phyloP scores from a whole-genome alignment of 1,140 invertebrate species.

The Glomeris maerens region DNA sequence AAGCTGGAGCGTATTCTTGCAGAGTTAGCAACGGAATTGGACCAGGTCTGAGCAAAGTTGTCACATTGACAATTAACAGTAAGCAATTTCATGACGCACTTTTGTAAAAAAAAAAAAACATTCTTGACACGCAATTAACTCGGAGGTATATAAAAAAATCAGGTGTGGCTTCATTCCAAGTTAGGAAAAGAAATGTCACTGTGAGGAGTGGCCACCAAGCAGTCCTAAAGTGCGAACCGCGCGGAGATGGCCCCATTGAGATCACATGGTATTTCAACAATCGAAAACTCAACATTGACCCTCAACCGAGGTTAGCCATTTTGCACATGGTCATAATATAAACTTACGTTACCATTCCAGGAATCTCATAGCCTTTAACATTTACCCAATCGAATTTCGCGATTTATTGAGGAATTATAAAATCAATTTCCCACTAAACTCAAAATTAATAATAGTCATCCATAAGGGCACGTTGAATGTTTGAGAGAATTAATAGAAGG shows the following conservation, averaged over 20 bases:
- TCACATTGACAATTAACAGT: conserved; percentile 31
- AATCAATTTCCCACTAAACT: too few species aligned
- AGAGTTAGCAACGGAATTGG: conserved; percentile 34
- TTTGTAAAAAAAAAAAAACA: background rate
- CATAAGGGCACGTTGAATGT: too few species aligned
- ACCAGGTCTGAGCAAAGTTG: conserved; percentile 32
- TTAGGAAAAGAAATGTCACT: conserved; percentile 17
- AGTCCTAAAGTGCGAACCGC: conserved; percentile 31
- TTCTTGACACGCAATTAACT: background rate
- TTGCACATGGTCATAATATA: background rate
- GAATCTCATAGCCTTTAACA: background rate
- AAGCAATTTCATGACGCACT: too few species aligned
- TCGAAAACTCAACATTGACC: conserved; percentile 2
- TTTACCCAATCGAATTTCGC: background rate
- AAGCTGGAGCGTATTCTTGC: conserved; percentile 34
- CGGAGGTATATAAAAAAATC: background rate
- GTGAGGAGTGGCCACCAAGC: conserved; percentile 28
- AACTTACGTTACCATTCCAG: background rate
- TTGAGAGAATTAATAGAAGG: too few species aligned
- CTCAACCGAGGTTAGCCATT: conserved; percentile 1
- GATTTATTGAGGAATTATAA: background rate
- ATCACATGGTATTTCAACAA: conserved; percentile 4
- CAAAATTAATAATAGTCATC: too few species aligned
- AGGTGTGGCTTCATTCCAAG: background rate
- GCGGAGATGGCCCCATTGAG: conserved; percentile 12